Percentiles rank a stretch among this genome's conserved stretches.
Evolutionary conservation across 2,888 invertebrate species (phyloP).

Genomic region (Imbricaverruca yamaguchii): DNA sequence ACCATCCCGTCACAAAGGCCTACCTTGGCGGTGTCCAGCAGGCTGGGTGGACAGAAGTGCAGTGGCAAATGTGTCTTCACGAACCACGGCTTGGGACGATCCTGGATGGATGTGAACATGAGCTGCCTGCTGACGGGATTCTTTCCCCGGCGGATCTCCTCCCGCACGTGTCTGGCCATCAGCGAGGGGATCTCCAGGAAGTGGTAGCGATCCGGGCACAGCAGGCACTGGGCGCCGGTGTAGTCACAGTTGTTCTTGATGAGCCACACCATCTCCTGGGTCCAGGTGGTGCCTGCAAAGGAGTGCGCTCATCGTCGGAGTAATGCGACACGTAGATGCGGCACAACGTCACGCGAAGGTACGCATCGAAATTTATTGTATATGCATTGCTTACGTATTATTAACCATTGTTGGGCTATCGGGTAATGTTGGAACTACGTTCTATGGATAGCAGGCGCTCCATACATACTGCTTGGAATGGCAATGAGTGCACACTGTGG

Average conservation of each 20-base stretch:
- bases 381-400: too few species aligned
- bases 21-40: slow-evolving; percentile 35
- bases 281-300: slow-evolving; percentile 24
- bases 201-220: slow-evolving; percentile 13
- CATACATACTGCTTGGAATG: too few species aligned
- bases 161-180: neutral
- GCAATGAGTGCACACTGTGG: too few species aligned
- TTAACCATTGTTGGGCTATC: too few species aligned
- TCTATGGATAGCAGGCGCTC: too few species aligned
- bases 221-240: neutral
- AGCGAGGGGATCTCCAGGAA: slow-evolving; percentile 3
- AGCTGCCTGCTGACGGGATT: slow-evolving; percentile 1
- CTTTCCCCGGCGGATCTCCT: neutral
- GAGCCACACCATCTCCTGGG: slow-evolving; percentile 23
- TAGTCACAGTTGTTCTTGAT: neutral
- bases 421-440: too few species aligned
- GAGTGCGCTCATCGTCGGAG: too few species aligned
- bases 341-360: too few species aligned
- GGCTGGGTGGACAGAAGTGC: slow-evolving; percentile 27
- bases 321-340: too few species aligned
- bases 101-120: neutral
- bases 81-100: slow-evolving; percentile 30
- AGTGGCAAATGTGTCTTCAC: slow-evolving; percentile 38
- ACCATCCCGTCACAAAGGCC: neutral
- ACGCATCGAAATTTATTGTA: too few species aligned